phyloP scores from a whole-genome alignment of 2,113 vertebrate genomes.

The Chaetops frenatus region DNA sequence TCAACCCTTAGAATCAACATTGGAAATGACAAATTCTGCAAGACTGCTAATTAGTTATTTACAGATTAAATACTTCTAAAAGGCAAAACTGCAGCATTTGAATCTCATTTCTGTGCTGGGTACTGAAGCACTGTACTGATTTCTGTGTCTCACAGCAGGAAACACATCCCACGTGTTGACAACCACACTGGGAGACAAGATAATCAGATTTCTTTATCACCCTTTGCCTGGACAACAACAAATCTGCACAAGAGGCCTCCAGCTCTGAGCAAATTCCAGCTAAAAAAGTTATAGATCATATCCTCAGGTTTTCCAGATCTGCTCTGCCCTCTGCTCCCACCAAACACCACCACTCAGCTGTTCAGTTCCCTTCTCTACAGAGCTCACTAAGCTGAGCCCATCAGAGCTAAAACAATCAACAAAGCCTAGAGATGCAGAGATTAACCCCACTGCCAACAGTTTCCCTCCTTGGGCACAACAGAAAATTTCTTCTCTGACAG shows the following conservation, averaged over 20 bases:
- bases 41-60: constrained; percentile 12
- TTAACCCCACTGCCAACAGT: not conserved
- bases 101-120: not conserved
- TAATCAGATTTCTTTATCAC: not conserved
- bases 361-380: not conserved
- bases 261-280: not conserved
- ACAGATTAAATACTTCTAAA: not conserved
- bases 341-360: not conserved
- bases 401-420: not conserved
- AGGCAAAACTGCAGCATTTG: not conserved
- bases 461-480: not conserved
- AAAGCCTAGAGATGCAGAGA: not conserved
- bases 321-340: not conserved
- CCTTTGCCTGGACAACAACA: not conserved
- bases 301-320: not conserved
- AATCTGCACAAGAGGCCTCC: not conserved
- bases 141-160: not conserved
- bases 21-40: not conserved
- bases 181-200: not conserved
- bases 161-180: not conserved
- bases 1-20: not conserved
- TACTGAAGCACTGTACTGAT: not conserved
- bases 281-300: not conserved
- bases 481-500: not conserved
- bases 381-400: not conserved